These are phyloP conservation scores for Leucozona laternaria DNA, from an alignment of 2,888 invertebrate species.

Conservation along the genomic window DNA sequence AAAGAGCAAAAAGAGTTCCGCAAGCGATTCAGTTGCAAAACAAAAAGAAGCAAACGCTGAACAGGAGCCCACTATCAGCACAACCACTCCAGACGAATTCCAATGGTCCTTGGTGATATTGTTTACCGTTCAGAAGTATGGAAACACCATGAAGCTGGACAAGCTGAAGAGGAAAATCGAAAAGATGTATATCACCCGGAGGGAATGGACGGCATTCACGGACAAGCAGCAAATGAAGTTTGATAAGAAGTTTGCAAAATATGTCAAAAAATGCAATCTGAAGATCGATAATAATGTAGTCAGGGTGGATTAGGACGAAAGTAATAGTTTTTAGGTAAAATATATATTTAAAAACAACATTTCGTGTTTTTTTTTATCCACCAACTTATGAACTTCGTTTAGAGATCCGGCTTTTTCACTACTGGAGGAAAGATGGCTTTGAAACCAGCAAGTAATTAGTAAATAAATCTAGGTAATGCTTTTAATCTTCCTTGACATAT, in stretches of 20 bases:
- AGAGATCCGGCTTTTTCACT: too few relatives aligned
- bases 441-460: too few relatives aligned
- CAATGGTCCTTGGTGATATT: conserved; percentile 77
- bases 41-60: conserved; percentile 81
- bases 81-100: conserved; percentile 76
- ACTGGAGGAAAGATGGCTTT: too few relatives aligned
- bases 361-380: not conserved
- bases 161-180: conserved; percentile 91
- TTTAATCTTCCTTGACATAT: too few relatives aligned
- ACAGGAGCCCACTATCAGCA: conserved; percentile 61
- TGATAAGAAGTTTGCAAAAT: conserved; percentile 89
- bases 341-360: not conserved
- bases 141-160: conserved; percentile 83
- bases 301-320: not conserved
- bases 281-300: conserved; percentile 87
- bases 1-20: conserved; percentile 52
- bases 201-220: conserved; percentile 83
- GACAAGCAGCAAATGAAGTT: conserved; percentile 86
- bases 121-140: conserved; percentile 47
- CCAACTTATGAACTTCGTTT: too few relatives aligned
- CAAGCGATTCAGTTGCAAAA: conserved; percentile 6
- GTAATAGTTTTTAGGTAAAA: conserved; percentile 20
- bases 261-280: conserved; percentile 88
- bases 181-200: conserved; percentile 85
- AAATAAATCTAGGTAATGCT: too few relatives aligned